Evolutionary conservation across 2,888 invertebrate genomes (phyloP), one percentile per base, ranked within the genome.

Genomic region (Gryllus longicercus): DNA sequence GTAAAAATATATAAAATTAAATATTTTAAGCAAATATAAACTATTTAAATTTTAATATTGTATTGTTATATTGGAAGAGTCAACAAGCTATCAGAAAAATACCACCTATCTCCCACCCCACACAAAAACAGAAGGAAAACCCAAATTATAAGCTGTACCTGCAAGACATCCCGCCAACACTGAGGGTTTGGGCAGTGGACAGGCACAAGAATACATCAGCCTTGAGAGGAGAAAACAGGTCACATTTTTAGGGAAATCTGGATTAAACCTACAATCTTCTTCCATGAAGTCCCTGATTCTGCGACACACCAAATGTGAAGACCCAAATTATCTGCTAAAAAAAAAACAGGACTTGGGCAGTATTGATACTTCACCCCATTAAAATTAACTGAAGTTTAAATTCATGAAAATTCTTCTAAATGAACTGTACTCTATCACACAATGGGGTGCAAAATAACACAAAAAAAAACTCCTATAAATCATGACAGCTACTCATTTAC

Each of bases 131-230:
- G n/a, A 63, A 63, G 63, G 63, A 63, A 63, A 63, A 63, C 63
- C 63, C 63, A 63, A 63, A 63, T 63, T n/a, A 63, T 63, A 63
- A 63, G 63, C 63, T 63, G 63, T 63, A 63, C 63, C 63, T 63
- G 63, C 75, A 75, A 75, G 23, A 75, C 75, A 75, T 75, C 75
- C 75, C 75, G 75, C 75, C 75, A 75, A 75, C 75, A 75, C 38
- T 75, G 23, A 75, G 75, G 75, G 14, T 63, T 18, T 63, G 63
- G 63, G 63, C 63, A 63, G 63, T 63, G 63, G 63, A 63, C 63
- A 63, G 63, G 63, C 63, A 63, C 63, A 63, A 38, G 38, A 38
- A 63, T 63, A 63, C 63, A 38, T 63, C 63, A n/a, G 63, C 63
- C 63, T 18, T 63, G 63, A 63, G 63, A 63, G 63, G 63, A 63